Conservation (phyloP, 2,888 invertebrate species). For the Mythimna pallens region DNA sequence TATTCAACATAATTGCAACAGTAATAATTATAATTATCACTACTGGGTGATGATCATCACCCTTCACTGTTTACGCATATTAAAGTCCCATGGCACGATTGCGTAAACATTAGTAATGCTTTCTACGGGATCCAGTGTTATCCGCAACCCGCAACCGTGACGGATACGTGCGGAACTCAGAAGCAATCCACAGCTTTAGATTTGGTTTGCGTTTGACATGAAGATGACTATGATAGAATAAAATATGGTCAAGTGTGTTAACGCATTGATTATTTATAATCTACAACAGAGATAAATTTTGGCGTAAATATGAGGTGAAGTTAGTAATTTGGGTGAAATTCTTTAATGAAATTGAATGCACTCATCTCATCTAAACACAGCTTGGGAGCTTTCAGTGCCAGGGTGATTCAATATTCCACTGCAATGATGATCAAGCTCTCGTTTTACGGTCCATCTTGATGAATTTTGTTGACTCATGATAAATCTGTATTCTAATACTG, state of each 20-base stretch:
- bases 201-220: conserved; percentile 34
- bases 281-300: not conserved
- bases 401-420: not conserved
- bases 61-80: conserved; percentile 61
- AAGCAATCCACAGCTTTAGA: conserved; percentile 24
- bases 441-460: no score
- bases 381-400: not conserved
- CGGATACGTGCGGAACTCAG: conserved; percentile 52
- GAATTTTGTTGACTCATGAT: not conserved
- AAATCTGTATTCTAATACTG: not conserved
- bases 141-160: conserved; percentile 12
- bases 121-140: conserved; percentile 48
- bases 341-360: not conserved
- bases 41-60: conserved; percentile 39
- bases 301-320: not conserved
- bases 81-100: conserved; percentile 36
- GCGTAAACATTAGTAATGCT: conserved; percentile 61
- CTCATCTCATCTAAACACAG: not conserved
- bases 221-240: conserved; percentile 33
- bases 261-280: not conserved
- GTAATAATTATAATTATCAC: conserved; percentile 35
- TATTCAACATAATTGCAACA: conserved; percentile 24
- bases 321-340: not conserved
- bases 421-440: not conserved
- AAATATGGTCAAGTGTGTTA: conserved; percentile 7